phyloP scores from a whole-genome alignment of 1,140 invertebrate genomes.

The Drosophila melanica region DNA sequence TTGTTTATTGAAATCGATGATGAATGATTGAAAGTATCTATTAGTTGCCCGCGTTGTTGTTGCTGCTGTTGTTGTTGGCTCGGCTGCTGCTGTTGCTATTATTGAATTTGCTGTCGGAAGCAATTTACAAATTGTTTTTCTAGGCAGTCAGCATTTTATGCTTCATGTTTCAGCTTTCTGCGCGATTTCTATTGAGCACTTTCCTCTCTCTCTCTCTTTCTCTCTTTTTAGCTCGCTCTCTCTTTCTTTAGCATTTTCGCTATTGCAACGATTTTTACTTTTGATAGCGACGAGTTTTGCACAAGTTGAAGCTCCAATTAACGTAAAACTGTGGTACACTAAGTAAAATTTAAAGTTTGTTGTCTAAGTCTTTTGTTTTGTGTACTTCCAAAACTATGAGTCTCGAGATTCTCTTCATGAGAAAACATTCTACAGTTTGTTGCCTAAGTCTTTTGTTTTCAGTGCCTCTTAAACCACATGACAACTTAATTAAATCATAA shows the following conservation, averaged over 20 bases:
- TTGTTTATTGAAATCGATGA: conserved; percentile 82
- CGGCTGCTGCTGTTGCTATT: conserved; percentile 49
- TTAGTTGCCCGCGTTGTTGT: conserved; percentile 58
- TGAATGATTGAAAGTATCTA: conserved; percentile 82
- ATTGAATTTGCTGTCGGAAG: conserved; percentile 79
- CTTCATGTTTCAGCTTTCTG: conserved; percentile 42
- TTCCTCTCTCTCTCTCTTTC: conserved; percentile 32
- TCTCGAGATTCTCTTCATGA: too few relatives aligned
- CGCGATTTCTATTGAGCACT: conserved; percentile 33
- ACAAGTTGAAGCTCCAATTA: conserved; percentile 5
- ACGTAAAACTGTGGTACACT: conserved; percentile 10
- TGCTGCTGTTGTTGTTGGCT: conserved; percentile 26
- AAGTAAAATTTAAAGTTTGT: conserved; percentile 11
- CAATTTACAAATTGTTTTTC: conserved; percentile 69
- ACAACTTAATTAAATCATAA: conserved; percentile 19
- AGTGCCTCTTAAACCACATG: not conserved
- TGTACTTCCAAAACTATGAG: not conserved
- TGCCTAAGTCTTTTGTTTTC: conserved; percentile 11
- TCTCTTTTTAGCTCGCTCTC: conserved; percentile 9
- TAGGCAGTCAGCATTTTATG: conserved; percentile 35
- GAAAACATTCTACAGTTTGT: too few relatives aligned
- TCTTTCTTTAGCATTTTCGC: not conserved
- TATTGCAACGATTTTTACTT: conserved; percentile 36
- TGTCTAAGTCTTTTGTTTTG: conserved; percentile 25
- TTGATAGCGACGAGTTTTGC: conserved; percentile 27